Conservation (phyloP, 2,888 invertebrate genomes). For the Lobophora halterata region DNA sequence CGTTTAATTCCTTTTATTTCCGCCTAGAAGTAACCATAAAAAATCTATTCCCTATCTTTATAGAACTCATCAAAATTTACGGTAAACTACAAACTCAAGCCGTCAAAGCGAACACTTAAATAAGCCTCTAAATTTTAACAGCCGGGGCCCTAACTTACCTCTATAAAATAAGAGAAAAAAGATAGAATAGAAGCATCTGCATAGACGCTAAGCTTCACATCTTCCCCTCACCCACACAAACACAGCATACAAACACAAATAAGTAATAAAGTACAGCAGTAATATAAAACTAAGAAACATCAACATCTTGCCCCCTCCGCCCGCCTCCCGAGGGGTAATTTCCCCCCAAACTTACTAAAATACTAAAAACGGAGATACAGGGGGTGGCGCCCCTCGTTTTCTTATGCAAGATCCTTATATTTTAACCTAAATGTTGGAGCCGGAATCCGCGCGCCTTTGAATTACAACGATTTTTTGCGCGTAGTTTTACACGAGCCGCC, state of each 20-base stretch:
- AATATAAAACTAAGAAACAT: constrained; percentile 82
- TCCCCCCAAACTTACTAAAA: constrained; percentile 80
- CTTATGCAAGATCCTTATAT: constrained; percentile 81
- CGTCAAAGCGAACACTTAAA: constrained; percentile 34
- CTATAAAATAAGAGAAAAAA: constrained; percentile 36
- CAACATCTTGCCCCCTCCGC: constrained; percentile 71
- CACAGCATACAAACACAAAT: constrained; percentile 71
- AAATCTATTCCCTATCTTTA: constrained; percentile 36
- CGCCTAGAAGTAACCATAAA: constrained; percentile 23
- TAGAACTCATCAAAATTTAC: constrained; percentile 34
- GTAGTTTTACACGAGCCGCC: constrained; percentile 29
- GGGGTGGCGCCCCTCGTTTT: constrained; percentile 68
- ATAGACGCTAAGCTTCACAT: constrained; percentile 57
- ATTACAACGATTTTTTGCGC: constrained; percentile 34
- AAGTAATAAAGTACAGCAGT: constrained; percentile 79
- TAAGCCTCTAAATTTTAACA: constrained; percentile 36
- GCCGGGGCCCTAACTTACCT: constrained; percentile 34
- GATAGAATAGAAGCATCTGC: constrained; percentile 58
- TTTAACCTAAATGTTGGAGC: constrained; percentile 75
- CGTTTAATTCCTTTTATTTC: too few relatives aligned
- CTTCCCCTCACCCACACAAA: constrained; percentile 50
- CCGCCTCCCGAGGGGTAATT: constrained; percentile 62
- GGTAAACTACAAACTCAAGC: constrained; percentile 31
- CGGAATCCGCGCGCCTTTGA: constrained; percentile 38
- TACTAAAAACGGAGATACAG: constrained; percentile 81